Base-by-base conservation (phyloP, 2,888 invertebrate species). In the Acronicta leporina region DNA sequence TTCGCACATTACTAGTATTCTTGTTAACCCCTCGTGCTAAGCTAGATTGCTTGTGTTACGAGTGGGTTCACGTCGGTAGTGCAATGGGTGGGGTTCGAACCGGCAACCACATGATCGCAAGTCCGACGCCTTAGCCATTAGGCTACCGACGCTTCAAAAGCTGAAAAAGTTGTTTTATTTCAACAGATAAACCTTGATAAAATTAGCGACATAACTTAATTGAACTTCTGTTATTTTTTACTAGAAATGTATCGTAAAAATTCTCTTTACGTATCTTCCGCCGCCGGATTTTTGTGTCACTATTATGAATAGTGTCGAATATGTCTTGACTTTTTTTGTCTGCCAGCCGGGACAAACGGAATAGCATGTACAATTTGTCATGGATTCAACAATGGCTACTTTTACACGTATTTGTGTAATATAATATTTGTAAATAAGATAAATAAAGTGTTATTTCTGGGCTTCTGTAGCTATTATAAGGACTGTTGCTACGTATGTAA, bases 251-350 rank as follows among this genome's bases (percentile, higher is more conserved):
- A 43, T 49, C 16, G n/a, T 30, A 7, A 45, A 56, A 53, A 53
- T 54, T 66, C 43, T 43, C 33, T 44, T 54, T 54, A 50, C 45
- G 20, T 49, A 50, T 61, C 45, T 42, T 15, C 43, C 52, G 60
- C 41, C 51, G 50, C 45, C 46, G 44, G 63, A 57, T 59, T 64
- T 75, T 42, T 64, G 52, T 58, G 75, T 61, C 64, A 71, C 67
- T 49, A 60, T 75, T 75, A 75, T 71, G 50, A 58, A 75, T 75
- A 57, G 75, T 64, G 64, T 75, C 78, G 46, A 64, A 75, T 75
- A 74, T 55, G 50, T 75, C 72, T 68, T 44, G 40, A 47, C 35
- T 77, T 77, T 75, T 20, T 77, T 70, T 66, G 46, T 51, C 56
- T 49, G 30, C 20, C 35, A 61, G 50, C 45, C 54, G 46, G 58